Evolutionary conservation across 2,113 vertebrate species (phyloP).

Genomic region (Podarcis raffonei): DNA sequence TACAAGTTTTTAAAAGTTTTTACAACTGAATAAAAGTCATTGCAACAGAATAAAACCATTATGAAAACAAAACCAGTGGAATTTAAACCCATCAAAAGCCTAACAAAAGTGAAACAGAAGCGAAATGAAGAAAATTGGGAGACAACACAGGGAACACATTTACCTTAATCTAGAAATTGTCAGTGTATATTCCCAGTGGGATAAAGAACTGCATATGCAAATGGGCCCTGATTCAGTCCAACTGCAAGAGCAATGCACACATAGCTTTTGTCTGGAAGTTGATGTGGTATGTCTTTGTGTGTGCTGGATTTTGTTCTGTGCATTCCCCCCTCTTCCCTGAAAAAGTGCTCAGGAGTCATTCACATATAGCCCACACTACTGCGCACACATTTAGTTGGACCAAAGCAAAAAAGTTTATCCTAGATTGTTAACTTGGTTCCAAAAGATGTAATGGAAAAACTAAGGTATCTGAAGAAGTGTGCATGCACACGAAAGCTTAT

Average conservation of each 20-base stretch:
- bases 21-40: neutral
- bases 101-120: neutral
- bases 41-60: neutral
- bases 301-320: neutral
- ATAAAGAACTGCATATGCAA: neutral
- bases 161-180: neutral
- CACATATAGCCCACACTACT: neutral
- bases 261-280: neutral
- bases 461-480: too few species aligned
- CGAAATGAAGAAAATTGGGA: neutral
- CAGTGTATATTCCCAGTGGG: neutral
- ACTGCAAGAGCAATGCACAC: neutral
- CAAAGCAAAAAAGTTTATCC: neutral
- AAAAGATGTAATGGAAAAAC: too few species aligned
- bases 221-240: neutral
- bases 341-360: neutral
- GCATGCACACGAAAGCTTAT: too few species aligned
- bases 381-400: too few species aligned
- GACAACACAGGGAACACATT: neutral
- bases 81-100: neutral
- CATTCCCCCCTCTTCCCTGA: neutral
- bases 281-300: too few species aligned
- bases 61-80: neutral
- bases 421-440: neutral
- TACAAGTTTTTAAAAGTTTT: neutral